phyloP scores from a whole-genome alignment of 2,797 vertebrate genomes.

The Xenops minutus region DNA sequence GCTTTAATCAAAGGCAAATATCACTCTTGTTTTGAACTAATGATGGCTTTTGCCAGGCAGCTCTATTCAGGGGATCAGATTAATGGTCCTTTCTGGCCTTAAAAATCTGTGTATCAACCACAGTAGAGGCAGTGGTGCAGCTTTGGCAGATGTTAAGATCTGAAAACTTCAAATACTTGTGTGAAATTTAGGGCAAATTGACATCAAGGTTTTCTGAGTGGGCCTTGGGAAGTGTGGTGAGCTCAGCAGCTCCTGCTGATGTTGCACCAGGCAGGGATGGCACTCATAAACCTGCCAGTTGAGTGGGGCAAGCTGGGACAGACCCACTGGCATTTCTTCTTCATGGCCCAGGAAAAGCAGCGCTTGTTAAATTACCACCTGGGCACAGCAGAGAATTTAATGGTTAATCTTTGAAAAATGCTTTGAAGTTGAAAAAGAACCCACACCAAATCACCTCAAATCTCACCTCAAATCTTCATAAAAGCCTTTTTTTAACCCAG shows the following conservation, averaged over 20 bases:
- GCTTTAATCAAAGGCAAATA: neutral
- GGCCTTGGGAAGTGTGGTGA: accelerated
- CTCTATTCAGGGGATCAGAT: neutral
- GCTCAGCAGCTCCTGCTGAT: neutral
- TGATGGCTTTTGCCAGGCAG: neutral
- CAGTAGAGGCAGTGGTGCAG: neutral
- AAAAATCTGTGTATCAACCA: neutral
- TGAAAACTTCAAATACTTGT: neutral
- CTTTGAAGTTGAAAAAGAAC: neutral
- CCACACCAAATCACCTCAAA: neutral
- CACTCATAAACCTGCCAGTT: neutral
- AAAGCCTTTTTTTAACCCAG: neutral
- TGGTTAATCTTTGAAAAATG: neutral
- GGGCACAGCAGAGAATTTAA: neutral
- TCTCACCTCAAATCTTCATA: neutral
- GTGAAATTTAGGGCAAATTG: neutral
- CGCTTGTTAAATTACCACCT: accelerated
- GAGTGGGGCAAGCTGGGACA: neutral
- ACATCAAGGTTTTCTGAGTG: neutral
- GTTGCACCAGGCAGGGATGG: accelerated
- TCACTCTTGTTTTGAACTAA: neutral
- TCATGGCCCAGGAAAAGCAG: neutral
- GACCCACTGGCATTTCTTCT: accelerated
- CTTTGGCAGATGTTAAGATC: neutral
- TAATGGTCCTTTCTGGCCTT: neutral